Conservation (phyloP, 1,140 invertebrate genomes). For the Phortica variegata region DNA sequence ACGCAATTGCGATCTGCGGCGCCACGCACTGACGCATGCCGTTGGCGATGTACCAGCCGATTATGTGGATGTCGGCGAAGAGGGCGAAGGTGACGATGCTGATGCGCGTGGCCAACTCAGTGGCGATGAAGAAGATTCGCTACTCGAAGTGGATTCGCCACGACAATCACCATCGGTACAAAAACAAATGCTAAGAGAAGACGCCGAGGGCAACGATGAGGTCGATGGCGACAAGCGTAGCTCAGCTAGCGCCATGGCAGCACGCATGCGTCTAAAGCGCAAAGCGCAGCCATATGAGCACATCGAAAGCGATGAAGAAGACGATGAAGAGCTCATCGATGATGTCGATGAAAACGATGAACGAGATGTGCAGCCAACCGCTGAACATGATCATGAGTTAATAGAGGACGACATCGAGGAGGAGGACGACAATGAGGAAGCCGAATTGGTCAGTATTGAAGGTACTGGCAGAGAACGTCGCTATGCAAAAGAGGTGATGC, state of each 20-base stretch:
- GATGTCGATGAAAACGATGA: slow-evolving; percentile 54
- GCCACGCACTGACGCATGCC: slow-evolving; percentile 82
- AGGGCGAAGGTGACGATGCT: slow-evolving; percentile 64
- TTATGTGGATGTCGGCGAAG: slow-evolving; percentile 66
- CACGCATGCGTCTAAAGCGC: slow-evolving; percentile 36
- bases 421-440: slow-evolving; percentile 32
- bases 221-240: slow-evolving; percentile 5
- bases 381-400: slow-evolving; percentile 19
- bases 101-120: slow-evolving; percentile 47
- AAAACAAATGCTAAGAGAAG: slow-evolving; percentile 58
- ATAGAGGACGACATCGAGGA: slow-evolving; percentile 39
- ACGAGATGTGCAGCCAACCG: slow-evolving; percentile 16
- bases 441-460: slow-evolving; percentile 53
- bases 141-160: slow-evolving; percentile 62
- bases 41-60: slow-evolving; percentile 79
- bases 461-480: slow-evolving; percentile 26
- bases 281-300: slow-evolving; percentile 40
- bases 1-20: slow-evolving; percentile 79
- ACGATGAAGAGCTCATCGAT: slow-evolving; percentile 24
- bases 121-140: slow-evolving; percentile 63
- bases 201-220: slow-evolving; percentile 35
- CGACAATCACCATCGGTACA: slow-evolving; percentile 62
- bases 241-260: slow-evolving; percentile 13
- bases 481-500: slow-evolving; percentile 17
- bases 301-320: slow-evolving; percentile 48